These are phyloP conservation scores for Oostethus manadensis DNA, from an alignment of 2,113 vertebrate species.

Conservation along the genomic window DNA sequence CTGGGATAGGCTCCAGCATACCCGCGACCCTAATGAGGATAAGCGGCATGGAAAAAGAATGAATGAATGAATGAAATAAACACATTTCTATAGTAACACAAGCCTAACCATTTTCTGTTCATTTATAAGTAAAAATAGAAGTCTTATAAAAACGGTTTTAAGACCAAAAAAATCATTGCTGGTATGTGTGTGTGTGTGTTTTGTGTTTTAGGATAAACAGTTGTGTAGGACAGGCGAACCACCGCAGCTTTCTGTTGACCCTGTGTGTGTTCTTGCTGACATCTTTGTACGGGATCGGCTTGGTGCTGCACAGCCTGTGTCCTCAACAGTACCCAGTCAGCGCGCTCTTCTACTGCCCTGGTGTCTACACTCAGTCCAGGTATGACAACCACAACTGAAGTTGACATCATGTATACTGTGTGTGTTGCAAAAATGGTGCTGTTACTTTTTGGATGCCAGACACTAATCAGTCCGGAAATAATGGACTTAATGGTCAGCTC, in stretches of 20 bases:
- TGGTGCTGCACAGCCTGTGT: conserved; percentile 86
- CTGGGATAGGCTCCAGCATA: no score
- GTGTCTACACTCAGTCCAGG: conserved; percentile 87
- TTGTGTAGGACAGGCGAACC: conserved; percentile 93
- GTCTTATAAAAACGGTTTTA: neutral
- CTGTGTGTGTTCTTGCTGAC: conserved; percentile 86
- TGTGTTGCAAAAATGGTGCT: neutral
- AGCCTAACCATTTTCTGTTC: neutral
- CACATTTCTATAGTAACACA: neutral
- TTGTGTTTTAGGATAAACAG: conserved; percentile 87
- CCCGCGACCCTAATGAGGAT: no score
- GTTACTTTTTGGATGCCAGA: neutral
- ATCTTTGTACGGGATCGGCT: conserved; percentile 84
- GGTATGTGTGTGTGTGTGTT: conserved; percentile 24
- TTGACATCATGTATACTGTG: neutral
- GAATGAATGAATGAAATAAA: neutral
- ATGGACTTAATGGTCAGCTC: no score
- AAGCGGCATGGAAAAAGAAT: no score
- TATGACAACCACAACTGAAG: conserved; percentile 37
- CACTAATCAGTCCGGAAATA: no score
- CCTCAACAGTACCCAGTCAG: conserved; percentile 72
- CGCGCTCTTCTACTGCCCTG: conserved; percentile 90
- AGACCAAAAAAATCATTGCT: neutral
- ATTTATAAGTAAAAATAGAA: neutral
- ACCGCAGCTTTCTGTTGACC: conserved; percentile 88